Evolutionary conservation across 2,888 invertebrate species (phyloP).

Genomic region (Auanema freiburgensis): DNA sequence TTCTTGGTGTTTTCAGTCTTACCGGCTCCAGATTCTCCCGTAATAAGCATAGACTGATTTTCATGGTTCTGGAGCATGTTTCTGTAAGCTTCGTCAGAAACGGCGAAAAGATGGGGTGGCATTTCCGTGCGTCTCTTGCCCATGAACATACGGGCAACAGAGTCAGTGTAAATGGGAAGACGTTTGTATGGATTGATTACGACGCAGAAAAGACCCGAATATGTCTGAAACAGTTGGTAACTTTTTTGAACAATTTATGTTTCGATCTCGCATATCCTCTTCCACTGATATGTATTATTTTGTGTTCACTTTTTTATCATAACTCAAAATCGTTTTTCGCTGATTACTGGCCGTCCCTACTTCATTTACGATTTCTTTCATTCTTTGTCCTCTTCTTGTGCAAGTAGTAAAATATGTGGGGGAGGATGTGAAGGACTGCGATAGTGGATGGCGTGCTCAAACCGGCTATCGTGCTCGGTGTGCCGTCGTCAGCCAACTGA

Average conservation of each 20-base stretch:
- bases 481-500: too few species aligned
- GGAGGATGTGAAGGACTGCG: too few species aligned
- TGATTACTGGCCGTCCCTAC: too few species aligned
- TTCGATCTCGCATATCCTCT: neutral
- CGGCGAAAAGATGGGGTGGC: conserved; percentile 88
- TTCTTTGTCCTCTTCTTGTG: too few species aligned
- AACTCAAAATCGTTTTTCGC: too few species aligned
- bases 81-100: conserved; percentile 61
- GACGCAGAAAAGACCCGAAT: conserved; percentile 61
- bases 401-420: too few species aligned
- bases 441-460: too few species aligned
- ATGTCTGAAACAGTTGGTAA: conserved; percentile 54
- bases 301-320: too few species aligned
- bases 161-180: conserved; percentile 62
- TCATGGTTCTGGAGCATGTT: conserved; percentile 68
- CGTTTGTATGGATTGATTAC: conserved; percentile 63
- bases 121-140: conserved; percentile 99
- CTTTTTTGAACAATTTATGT: neutral
- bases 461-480: too few species aligned
- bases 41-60: conserved; percentile 85
- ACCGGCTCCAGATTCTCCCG: conserved; percentile 98
- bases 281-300: neutral
- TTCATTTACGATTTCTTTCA: too few species aligned
- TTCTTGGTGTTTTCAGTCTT: conserved; percentile 99
- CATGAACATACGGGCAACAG: conserved; percentile 78